Evolutionary conservation across 1,140 invertebrate genomes (phyloP), one percentile per base, ranked within the genome.

Genomic region (Pristionchus pacificus): DNA sequence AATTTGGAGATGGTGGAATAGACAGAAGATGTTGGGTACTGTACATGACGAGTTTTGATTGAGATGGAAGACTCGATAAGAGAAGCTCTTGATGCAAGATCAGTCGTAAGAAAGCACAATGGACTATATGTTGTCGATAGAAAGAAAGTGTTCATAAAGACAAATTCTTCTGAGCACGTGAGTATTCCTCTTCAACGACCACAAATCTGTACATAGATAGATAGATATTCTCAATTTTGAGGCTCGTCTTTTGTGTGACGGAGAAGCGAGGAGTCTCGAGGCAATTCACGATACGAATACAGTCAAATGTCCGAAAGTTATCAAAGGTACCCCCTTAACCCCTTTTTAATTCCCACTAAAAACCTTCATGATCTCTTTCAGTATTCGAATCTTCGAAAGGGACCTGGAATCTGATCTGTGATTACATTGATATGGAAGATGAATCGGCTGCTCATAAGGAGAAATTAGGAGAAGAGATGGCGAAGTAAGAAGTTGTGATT

Each of bases 241-340:
- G 69, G 62, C 61, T 10, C 38, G 65, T 25, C 33, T 28, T n/a
- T 25, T 64, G 49, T 65, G 55, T 25, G 10, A 19, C 24, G 69
- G 69, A 28, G 69, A 71, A 24, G 14, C 55, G 25, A 62, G 30
- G 38, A 64, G 60, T 10, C 29, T 71, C 27, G 57, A 49, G 33
- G 69, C 69, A 14, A 71, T 71, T 28, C 24, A 25, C 2, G 28
- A 60, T 1, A 65, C 69, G 27, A 55, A 59, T 3, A 62, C 69
- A 15, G 57, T 71, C 2, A 19, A 32, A 29, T 64, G 60, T 24
- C 69, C 69, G 6, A 71, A 65, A 31, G 33, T 62, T n/a, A n/a
- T n/a, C n/a, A n/a, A n/a, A n/a, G n/a, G n/a, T n/a, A n/a, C n/a
- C n/a, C n/a, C n/a, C n/a, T n/a, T n/a, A n/a, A n/a, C n/a, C n/a